These are phyloP conservation scores for Bimastos eiseni DNA, from an alignment of 2,888 invertebrate species.

Conservation along the genomic window DNA sequence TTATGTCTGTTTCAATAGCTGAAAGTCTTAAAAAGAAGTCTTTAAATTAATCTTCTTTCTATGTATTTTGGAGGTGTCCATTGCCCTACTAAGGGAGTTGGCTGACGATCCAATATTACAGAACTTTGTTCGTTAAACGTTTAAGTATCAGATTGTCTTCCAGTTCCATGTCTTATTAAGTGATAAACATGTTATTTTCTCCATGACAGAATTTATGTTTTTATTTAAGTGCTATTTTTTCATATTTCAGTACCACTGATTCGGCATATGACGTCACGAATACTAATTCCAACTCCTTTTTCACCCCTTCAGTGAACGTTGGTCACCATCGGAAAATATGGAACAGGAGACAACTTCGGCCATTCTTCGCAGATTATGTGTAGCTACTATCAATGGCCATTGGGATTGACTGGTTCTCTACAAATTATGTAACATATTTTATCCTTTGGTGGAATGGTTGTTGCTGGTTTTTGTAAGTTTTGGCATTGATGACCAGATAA, in stretches of 20 bases:
- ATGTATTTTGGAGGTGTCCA: not conserved
- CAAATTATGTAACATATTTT: not conserved
- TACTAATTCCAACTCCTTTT: slow-evolving; percentile 87
- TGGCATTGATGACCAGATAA: not conserved
- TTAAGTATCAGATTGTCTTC: no score
- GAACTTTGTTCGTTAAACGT: no score
- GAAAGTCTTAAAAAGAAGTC: not conserved
- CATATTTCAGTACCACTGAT: slow-evolving; percentile 80
- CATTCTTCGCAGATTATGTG: not conserved
- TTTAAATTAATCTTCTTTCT: not conserved
- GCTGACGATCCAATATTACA: no score
- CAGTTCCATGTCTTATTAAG: no score
- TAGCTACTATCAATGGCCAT: not conserved
- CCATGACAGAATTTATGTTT: not conserved
- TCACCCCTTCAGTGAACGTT: slow-evolving; percentile 83
- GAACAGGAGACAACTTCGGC: not conserved
- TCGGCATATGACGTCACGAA: slow-evolving; percentile 92
- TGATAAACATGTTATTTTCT: not conserved
- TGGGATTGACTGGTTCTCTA: not conserved
- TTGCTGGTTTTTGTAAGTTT: not conserved
- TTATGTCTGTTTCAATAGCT: no score
- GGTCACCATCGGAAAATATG: not conserved
- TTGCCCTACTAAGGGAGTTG: no score
- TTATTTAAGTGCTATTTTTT: not conserved
- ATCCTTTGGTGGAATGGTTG: not conserved